Evolutionary conservation across 2,113 vertebrate species (phyloP).

Genomic region (Anarhynchus alexandrinus): DNA sequence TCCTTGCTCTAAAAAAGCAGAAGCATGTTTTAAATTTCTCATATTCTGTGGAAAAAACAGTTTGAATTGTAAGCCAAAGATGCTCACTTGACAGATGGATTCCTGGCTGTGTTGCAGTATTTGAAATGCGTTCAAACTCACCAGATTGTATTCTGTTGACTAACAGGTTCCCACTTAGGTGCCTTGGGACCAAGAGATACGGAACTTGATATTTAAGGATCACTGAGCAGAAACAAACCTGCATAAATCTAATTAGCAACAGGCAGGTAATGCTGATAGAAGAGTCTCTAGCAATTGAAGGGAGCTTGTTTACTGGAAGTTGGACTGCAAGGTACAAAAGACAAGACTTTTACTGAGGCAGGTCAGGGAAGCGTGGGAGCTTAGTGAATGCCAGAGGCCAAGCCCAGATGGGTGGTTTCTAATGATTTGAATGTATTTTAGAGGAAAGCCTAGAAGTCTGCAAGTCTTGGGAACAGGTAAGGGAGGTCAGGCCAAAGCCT

Average conservation of each 20-base stretch:
- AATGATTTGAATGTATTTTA: not conserved
- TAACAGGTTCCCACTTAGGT: not conserved
- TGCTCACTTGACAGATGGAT: conserved; percentile 45
- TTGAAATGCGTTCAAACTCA: not conserved
- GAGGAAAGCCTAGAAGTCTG: not conserved
- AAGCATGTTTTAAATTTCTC: not conserved
- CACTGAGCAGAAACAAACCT: not conserved
- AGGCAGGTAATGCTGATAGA: not conserved
- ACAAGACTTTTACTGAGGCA: not conserved
- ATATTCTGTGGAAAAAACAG: not conserved
- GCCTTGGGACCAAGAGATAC: not conserved
- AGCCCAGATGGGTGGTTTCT: not conserved
- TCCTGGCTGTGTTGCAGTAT: not conserved
- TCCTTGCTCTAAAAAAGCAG: conserved; percentile 24
- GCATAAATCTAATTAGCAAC: conserved; percentile 1
- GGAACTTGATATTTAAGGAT: conserved; percentile 35
- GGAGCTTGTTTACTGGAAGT: not conserved
- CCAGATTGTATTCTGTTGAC: conserved; percentile 32
- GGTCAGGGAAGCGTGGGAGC: not conserved
- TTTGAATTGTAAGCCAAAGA: not conserved
- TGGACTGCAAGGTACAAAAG: not conserved
- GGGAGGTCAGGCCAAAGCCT: not conserved
- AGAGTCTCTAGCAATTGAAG: not conserved
- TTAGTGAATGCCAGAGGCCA: not conserved
- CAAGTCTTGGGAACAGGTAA: not conserved